Conservation (phyloP, 2,797 vertebrate genomes). For the Sebastes steindachneri region DNA sequence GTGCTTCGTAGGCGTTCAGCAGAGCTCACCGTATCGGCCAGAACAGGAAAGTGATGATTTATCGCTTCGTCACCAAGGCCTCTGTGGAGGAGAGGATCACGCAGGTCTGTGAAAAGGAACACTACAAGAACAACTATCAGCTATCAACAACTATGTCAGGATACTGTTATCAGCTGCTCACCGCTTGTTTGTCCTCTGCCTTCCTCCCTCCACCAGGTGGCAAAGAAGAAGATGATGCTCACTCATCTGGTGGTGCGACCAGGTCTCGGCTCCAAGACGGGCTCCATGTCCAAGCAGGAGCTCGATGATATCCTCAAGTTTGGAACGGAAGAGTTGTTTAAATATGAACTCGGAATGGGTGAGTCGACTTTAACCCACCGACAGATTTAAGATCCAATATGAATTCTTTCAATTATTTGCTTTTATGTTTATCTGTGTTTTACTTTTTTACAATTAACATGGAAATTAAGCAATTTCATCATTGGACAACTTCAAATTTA, state of each 20-base stretch:
- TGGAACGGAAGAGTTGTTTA: constrained; percentile 97
- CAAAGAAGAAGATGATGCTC: constrained; percentile 99
- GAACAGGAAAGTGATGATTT: constrained; percentile 99
- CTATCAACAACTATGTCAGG: background rate
- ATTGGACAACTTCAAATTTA: background rate
- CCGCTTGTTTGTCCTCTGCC: background rate
- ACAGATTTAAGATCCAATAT: background rate
- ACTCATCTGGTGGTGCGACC: constrained; percentile 97
- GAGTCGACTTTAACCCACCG: constrained; percentile 31
- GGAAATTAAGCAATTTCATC: background rate
- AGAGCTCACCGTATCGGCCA: constrained; percentile 98
- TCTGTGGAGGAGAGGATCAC: constrained; percentile 99
- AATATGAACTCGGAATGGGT: constrained; percentile 92
- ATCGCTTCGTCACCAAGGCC: constrained; percentile 97
- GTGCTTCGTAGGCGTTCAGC: constrained; percentile 90
- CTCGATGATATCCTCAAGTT: constrained; percentile 99
- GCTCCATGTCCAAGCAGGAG: constrained; percentile 99
- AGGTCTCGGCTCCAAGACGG: constrained; percentile 96
- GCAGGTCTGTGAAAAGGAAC: constrained; percentile 71
- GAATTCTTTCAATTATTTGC: background rate
- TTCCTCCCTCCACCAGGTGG: constrained; percentile 83
- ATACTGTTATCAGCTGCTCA: background rate
- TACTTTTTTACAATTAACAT: background rate
- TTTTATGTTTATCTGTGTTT: background rate
- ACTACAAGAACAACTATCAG: background rate